Conservation (phyloP, 37 sponge, comb jelly and placozoan genomes). For the Beroe ovata region DNA sequence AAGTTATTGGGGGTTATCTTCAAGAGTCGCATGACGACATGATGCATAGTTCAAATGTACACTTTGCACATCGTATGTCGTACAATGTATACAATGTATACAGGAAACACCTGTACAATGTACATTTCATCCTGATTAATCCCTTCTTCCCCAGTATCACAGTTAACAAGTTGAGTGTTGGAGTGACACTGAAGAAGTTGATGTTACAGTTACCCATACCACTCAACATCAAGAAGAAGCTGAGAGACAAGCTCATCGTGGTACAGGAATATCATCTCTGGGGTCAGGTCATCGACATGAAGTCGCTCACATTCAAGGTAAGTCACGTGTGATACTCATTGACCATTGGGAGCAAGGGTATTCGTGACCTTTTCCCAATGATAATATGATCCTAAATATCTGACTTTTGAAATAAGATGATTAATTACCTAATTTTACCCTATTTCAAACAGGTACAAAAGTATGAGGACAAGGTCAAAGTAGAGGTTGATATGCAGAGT, state of each 20-base stretch:
- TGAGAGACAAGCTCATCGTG: background rate
- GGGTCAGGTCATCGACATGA: constrained; percentile 43
- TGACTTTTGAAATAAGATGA: no score
- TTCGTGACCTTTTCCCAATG: no score
- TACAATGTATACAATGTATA: no score
- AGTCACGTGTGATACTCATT: background rate
- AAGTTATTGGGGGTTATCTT: no score
- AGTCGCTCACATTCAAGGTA: constrained; percentile 41
- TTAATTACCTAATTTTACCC: no score
- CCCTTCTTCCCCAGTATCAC: background rate
- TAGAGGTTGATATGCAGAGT: constrained; percentile 53
- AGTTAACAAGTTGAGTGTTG: constrained; percentile 20
- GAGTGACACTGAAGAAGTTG: background rate
- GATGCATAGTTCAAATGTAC: no score
- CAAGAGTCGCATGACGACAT: no score
- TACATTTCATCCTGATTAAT: no score
- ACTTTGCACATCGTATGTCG: no score
- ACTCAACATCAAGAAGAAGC: constrained; percentile 41
- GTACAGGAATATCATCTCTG: constrained; percentile 22
- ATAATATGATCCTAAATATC: no score
- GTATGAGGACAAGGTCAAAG: background rate
- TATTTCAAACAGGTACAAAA: constrained; percentile 56
- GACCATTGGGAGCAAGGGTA: no score
- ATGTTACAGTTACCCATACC: constrained; percentile 29
- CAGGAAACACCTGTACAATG: no score